Evolutionary conservation across 1,140 invertebrate species (phyloP), one percentile per base, ranked within the genome.

Genomic region (Anastrepha ludens): DNA sequence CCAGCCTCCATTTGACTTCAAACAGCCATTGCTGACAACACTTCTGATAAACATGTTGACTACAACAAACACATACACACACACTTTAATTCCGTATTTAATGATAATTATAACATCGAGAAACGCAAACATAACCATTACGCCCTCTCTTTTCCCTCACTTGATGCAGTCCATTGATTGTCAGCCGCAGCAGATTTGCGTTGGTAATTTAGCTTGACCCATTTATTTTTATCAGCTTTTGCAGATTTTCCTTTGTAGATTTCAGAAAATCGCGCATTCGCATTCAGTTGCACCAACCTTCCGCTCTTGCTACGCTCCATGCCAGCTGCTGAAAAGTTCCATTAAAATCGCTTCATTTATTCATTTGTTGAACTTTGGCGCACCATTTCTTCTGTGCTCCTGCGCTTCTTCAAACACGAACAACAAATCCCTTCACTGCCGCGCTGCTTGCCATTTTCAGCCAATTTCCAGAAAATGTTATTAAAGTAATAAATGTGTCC

Each of bases 281-380:
- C 47, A 81, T 4, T 29, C 29, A 20, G 44, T 5, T 29, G 15
- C 74, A 20, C 29, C 41, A 81, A 81, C 47, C 47, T 81, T 20
- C 47, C 17, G 6, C n/a, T n/a, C 44, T 2, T 13, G 44, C 74
- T 74, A 4, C 15, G 13, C 29, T 6, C n/a, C n/a, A 6, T 20
- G 41, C 74, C 29, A 81, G n/a, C 74, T 81, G 74, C 47, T 81
- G 47, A 81, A 81, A 81, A 55, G 15, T 50, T 81, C 44, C 74
- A 81, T 81, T 81, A 81, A 81, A 81, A 81, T 55, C 74, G 74
- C 74, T 81, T 81, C 74, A 81, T 81, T 81, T 81, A 81, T 81
- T 81, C 74, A 81, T 81, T 81, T 55, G 74, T 50, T 81, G 17
- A 78, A 78, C 70, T 78, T 78, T 78, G 47, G 70, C 47, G 47